Conservation (phyloP, 2,888 invertebrate species). For the Drosophila anomelani region DNA sequence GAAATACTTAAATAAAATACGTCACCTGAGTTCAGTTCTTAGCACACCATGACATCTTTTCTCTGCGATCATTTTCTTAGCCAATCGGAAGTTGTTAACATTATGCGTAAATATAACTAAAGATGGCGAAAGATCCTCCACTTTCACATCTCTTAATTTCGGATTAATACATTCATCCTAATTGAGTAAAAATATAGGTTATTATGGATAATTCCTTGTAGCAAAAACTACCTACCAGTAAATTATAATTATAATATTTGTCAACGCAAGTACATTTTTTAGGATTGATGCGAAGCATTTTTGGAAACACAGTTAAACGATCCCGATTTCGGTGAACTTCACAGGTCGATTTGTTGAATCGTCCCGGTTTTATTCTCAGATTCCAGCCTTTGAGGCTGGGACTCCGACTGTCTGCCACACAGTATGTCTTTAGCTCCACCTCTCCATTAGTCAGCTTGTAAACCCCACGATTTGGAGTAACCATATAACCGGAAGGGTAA, state of each 20-base stretch:
- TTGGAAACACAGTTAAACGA: too few species aligned
- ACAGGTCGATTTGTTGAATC: neutral
- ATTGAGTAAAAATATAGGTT: neutral
- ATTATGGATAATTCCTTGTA: neutral
- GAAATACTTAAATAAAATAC: neutral
- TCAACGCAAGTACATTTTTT: too few species aligned
- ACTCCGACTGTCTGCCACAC: neutral
- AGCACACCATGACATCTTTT: neutral
- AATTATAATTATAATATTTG: neutral
- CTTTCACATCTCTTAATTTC: neutral
- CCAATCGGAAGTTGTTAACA: slow-evolving; percentile 1
- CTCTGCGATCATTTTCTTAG: neutral
- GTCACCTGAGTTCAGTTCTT: neutral
- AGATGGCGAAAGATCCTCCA: neutral
- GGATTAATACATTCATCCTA: neutral
- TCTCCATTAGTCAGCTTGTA: slow-evolving; percentile 14
- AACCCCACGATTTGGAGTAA: slow-evolving; percentile 6
- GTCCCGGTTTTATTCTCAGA: neutral
- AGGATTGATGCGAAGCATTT: too few species aligned
- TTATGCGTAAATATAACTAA: slow-evolving; percentile 3
- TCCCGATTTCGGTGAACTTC: neutral
- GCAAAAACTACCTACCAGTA: neutral
- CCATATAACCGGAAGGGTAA: neutral
- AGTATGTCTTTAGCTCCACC: slow-evolving; percentile 2
- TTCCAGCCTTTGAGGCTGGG: too few species aligned